phyloP scores from a whole-genome alignment of 2,113 vertebrate species.

The Clarias gariepinus region DNA sequence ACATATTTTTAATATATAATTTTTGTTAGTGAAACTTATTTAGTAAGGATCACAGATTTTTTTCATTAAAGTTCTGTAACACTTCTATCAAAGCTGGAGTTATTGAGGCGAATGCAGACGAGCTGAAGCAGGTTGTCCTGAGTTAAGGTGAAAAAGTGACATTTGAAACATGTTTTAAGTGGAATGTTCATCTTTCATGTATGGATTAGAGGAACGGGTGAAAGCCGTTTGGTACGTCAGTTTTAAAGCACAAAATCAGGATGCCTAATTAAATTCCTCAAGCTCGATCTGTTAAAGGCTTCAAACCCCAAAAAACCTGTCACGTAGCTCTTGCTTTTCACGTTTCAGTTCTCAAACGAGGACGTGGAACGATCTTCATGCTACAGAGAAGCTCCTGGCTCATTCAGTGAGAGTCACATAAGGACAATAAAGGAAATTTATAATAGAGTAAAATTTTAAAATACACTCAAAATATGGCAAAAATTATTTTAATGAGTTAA shows the following conservation, averaged over 20 bases:
- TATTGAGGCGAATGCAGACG: neutral
- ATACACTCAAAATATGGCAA: too few relatives aligned
- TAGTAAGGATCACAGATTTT: neutral
- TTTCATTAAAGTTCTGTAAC: neutral
- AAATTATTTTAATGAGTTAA: too few relatives aligned
- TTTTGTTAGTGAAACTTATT: neutral
- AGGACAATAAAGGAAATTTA: too few relatives aligned
- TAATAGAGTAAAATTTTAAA: too few relatives aligned
- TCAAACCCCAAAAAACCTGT: neutral
- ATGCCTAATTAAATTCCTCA: neutral
- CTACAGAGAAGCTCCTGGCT: neutral
- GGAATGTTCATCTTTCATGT: neutral
- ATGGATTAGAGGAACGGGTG: neutral
- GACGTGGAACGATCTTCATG: neutral
- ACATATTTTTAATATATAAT: too few relatives aligned
- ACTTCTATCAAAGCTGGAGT: neutral
- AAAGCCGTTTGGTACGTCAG: neutral
- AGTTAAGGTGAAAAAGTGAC: neutral
- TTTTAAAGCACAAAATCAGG: constrained; percentile 7
- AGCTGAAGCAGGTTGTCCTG: neutral
- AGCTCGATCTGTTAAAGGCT: neutral
- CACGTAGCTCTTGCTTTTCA: neutral
- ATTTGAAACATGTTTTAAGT: neutral
- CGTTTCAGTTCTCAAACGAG: neutral
- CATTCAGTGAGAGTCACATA: neutral